Evolutionary conservation across 2,797 vertebrate genomes (phyloP), one percentile per base, ranked within the genome.

Genomic region (Peromyscus attwateri): DNA sequence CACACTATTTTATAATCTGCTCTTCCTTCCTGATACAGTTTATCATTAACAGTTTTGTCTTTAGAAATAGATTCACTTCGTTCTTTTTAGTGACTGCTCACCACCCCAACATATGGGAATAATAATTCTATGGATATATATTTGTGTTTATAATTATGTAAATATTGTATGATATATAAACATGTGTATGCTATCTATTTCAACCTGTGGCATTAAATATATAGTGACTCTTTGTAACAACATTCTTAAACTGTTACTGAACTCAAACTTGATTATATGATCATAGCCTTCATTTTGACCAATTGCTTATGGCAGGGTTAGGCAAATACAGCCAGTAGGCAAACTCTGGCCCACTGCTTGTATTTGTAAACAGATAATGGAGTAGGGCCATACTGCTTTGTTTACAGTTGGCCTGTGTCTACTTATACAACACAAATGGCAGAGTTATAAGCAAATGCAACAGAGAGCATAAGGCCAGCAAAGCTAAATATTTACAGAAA

Each of bases 401-500:
- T 92, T 85, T 91, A 92, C n/a, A 27, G 43, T 66, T 27, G 49
- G 40, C 71, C 27, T 75, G 21, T 31, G 31, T 79, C 55, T 95
- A 57, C 40, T 95, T 92, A 89, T 46, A 94, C 31, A 62, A 91
- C 14, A 95, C 40, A 95, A 89, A 93, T 60, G 84, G 43, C 4
- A 94, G 77, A 92, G 14, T 93, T 95, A 49, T 29, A 88, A 92
- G 46, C 68, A 93, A 52, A 25, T 91, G 52, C 9, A 29, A 93
- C 16, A 91, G 66, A 92, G 85, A 90, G 62, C 40, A 83, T 10
- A 93, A 31, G 43, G 62, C n/a, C 34, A 89, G 40, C 49, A 87
- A 96, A 94, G 21, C 34, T 68, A 94, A 95, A 70, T 82, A 89
- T 79, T 82, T 95, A 89, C 4, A 93, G 70, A 94, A 95, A 95